phyloP scores from a whole-genome alignment of 2,113 vertebrate species.

The Callochromis pleurospilus region DNA sequence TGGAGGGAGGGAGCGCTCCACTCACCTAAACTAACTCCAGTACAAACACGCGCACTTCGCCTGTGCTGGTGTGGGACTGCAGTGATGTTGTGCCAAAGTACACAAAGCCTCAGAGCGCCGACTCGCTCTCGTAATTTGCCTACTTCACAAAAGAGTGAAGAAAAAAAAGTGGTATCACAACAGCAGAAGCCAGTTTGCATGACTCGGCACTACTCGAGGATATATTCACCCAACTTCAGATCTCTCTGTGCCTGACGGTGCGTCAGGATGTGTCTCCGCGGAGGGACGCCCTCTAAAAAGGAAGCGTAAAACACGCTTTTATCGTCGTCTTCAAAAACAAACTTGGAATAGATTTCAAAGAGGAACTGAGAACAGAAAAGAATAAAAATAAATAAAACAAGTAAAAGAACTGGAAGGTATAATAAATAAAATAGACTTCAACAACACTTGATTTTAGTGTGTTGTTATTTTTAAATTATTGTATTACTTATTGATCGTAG shows the following conservation, averaged over 20 bases:
- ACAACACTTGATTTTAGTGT: background rate
- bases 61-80: constrained; percentile 5
- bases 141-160: background rate
- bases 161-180: background rate
- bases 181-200: background rate
- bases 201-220: background rate
- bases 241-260: background rate
- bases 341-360: background rate
- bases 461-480: background rate
- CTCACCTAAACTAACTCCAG: background rate
- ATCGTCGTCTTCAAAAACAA: background rate
- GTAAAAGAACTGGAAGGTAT: background rate
- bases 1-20: background rate
- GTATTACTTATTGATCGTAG: background rate
- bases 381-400: background rate
- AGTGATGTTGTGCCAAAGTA: constrained; percentile 22
- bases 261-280: background rate
- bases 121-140: background rate
- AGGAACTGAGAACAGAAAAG: background rate
- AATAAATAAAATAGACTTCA: background rate
- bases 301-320: background rate
- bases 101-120: background rate
- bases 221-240: background rate
- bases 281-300: background rate
- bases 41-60: background rate